Conservation (phyloP, 2,113 vertebrate genomes). For the Grantiella picta region DNA sequence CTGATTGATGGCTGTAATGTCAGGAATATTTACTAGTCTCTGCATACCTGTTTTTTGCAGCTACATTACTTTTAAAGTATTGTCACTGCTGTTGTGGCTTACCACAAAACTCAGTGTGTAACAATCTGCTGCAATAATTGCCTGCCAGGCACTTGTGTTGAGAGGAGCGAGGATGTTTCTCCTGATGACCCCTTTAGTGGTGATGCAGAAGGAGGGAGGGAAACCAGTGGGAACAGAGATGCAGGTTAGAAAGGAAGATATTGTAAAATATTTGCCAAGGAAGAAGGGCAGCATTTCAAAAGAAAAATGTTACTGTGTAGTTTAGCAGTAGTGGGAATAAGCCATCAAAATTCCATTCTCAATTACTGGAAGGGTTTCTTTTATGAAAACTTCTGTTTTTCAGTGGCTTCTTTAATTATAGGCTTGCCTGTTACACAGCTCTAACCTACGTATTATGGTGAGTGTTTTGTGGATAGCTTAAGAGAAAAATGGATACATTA, state of each 20-base stretch:
- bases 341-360: slow-evolving; percentile 40
- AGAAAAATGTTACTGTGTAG: slow-evolving; percentile 19
- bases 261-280: slow-evolving; percentile 14
- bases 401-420: slow-evolving; percentile 55
- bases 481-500: slow-evolving; percentile 18
- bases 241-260: slow-evolving; percentile 28
- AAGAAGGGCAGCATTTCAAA: slow-evolving; percentile 38
- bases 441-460: slow-evolving; percentile 3
- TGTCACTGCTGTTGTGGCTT: slow-evolving; percentile 4
- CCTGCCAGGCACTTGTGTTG: slow-evolving; percentile 13
- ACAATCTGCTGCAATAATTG: slow-evolving; percentile 49
- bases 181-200: slow-evolving; percentile 48
- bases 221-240: not conserved
- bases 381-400: slow-evolving; percentile 30
- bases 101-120: not conserved
- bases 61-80: slow-evolving; percentile 11
- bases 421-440: slow-evolving; percentile 1
- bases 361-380: slow-evolving; percentile 48
- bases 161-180: slow-evolving; percentile 18
- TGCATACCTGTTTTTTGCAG: not conserved
- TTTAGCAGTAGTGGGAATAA: slow-evolving; percentile 6
- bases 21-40: slow-evolving; percentile 8
- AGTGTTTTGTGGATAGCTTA: slow-evolving; percentile 32
- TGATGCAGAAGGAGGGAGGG: slow-evolving; percentile 54
- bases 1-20: not conserved